These are phyloP conservation scores for Ambastaia sidthimunki DNA, from an alignment of 2,797 vertebrate genomes.

Conservation along the genomic window DNA sequence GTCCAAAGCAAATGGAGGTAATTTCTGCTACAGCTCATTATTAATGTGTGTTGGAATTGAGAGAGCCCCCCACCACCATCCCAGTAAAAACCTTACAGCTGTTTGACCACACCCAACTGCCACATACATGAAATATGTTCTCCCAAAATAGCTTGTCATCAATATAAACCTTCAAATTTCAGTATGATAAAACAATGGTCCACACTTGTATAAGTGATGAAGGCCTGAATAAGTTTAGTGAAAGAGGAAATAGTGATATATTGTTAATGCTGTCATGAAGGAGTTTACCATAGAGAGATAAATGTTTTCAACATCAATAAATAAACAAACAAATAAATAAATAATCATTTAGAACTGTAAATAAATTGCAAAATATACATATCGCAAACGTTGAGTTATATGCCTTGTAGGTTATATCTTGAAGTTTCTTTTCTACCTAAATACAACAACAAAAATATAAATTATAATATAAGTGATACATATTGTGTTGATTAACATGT, in stretches of 20 bases:
- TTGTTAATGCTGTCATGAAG: not conserved
- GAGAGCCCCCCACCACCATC: constrained; percentile 2
- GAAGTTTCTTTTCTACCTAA: no score
- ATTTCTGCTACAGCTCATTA: constrained; percentile 56
- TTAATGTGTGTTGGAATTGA: constrained; percentile 27
- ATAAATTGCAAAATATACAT: not conserved
- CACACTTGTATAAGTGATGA: not conserved
- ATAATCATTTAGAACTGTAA: no score
- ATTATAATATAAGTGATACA: not conserved
- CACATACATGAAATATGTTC: not conserved
- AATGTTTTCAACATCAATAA: not conserved
- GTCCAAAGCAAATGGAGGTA: constrained; percentile 70
- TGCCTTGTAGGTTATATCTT: no score
- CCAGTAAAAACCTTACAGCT: constrained; percentile 15
- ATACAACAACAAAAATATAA: not conserved
- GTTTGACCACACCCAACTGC: constrained; percentile 17
- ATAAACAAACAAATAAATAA: no score
- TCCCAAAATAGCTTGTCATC: not conserved
- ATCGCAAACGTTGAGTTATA: no score
- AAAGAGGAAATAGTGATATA: not conserved
- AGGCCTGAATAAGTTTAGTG: not conserved
- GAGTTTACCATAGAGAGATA: not conserved
- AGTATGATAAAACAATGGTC: not conserved
- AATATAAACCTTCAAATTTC: not conserved
- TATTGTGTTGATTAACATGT: constrained; percentile 52